Evolutionary conservation across 2,113 vertebrate species (phyloP).

Genomic region (Gadus macrocephalus): DNA sequence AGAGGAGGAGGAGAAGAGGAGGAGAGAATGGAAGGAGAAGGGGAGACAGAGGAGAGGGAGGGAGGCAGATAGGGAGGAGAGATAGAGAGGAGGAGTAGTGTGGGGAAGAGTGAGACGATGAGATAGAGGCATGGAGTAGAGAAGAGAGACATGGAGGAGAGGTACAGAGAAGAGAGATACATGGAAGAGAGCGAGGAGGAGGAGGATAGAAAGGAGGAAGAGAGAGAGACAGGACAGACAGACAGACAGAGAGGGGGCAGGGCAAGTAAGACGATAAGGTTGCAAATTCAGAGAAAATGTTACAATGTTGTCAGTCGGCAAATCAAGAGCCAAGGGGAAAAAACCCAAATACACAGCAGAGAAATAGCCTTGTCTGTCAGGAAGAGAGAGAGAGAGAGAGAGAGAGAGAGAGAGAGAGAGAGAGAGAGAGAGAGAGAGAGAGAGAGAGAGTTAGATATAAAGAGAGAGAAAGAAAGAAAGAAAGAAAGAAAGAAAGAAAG

Average conservation of each 20-base stretch:
- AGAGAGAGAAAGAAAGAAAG: no score
- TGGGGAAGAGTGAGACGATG: no score
- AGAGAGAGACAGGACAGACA: background rate
- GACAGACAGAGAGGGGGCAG: background rate
- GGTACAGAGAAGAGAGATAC: background rate
- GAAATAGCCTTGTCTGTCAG: no score
- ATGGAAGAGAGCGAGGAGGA: background rate
- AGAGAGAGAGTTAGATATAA: no score
- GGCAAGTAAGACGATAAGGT: background rate
- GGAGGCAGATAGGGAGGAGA: background rate
- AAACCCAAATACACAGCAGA: background rate
- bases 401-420: slow-evolving; percentile 1
- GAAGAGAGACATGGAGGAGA: background rate
- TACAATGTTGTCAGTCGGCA: background rate
- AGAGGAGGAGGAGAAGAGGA: background rate
- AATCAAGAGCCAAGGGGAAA: background rate
- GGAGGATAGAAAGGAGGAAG: background rate
- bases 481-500: no score
- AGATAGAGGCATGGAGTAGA: no score
- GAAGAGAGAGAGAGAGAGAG: background rate
- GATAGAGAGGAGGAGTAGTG: background rate
- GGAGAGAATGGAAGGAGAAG: background rate
- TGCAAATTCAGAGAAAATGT: background rate
- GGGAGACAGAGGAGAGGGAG: background rate
- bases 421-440: no score